A percentile compares a stretch with the other conserved stretches of the same genome.
phyloP scores from a whole-genome alignment of 2,888 invertebrate genomes.

The Amblyjoppa fuscipennis region DNA sequence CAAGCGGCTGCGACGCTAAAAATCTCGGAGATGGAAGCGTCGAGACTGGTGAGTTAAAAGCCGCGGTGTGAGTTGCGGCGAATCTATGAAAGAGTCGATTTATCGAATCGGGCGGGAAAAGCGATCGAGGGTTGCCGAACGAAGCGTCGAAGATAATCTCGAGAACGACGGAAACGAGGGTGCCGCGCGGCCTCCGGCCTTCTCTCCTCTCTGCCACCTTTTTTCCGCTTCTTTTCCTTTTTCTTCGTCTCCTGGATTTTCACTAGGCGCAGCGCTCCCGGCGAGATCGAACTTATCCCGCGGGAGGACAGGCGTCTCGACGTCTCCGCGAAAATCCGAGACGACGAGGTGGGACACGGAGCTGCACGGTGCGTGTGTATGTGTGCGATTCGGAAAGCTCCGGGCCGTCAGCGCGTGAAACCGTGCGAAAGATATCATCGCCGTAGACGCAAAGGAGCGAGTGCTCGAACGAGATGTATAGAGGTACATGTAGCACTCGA shows the following conservation, averaged over 20 bases:
- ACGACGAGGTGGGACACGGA: slow-evolving; percentile 2
- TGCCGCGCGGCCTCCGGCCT: slow-evolving; percentile 72
- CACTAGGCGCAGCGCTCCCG: slow-evolving; percentile 11
- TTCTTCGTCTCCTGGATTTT: slow-evolving; percentile 49
- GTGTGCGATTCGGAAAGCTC: slow-evolving; percentile 15
- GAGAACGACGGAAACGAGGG: slow-evolving; percentile 73
- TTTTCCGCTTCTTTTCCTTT: slow-evolving; percentile 19
- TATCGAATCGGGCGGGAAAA: slow-evolving; percentile 66
- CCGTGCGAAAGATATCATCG: slow-evolving; percentile 44
- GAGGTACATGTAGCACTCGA: not conserved
- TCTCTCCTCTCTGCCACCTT: slow-evolving; percentile 49
- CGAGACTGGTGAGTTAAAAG: slow-evolving; percentile 38
- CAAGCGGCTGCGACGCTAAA: slow-evolving; percentile 13
- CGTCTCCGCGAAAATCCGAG: slow-evolving; percentile 4
- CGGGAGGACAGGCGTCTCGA: slow-evolving; percentile 7
- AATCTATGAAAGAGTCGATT: slow-evolving; percentile 52
- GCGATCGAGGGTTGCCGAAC: slow-evolving; percentile 56
- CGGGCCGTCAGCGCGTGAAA: slow-evolving; percentile 40
- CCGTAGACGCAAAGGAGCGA: slow-evolving; percentile 28
- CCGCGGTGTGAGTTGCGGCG: not conserved
- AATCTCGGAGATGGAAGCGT: slow-evolving; percentile 61
- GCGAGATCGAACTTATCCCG: slow-evolving; percentile 42
- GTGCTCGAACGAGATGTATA: slow-evolving; percentile 8
- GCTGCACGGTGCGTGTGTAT: not conserved
- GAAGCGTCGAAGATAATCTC: slow-evolving; percentile 71